Evolutionary conservation across 2,888 invertebrate genomes (phyloP).

Genomic region (Desoria tigrina): DNA sequence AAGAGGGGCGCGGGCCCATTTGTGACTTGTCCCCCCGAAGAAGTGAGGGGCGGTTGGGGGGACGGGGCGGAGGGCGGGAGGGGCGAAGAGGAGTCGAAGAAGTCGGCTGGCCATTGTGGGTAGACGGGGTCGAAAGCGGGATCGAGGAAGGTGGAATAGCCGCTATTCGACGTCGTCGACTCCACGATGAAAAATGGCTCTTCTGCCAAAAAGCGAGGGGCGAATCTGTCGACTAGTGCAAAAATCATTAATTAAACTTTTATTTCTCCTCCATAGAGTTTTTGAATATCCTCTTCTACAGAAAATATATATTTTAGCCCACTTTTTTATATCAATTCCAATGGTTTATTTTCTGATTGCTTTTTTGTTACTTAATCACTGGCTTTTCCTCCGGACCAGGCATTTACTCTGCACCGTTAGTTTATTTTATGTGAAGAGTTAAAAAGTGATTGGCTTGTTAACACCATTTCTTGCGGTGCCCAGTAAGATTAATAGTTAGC

Average conservation of each 20-base stretch:
- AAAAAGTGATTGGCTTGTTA: no score
- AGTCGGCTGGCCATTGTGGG: conserved; percentile 1
- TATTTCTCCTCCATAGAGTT: background rate
- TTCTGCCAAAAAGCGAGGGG: conserved; percentile 54
- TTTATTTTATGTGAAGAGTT: no score
- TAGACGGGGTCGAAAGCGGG: conserved; percentile 23
- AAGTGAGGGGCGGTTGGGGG: background rate
- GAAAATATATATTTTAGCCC: no score
- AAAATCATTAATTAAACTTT: conserved; percentile 37
- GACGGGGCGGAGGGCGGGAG: conserved; percentile 18
- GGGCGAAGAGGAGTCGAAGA: conserved; percentile 17
- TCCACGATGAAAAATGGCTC: conserved; percentile 54
- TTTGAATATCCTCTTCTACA: no score
- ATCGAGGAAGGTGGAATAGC: conserved; percentile 14
- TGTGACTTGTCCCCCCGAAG: background rate
- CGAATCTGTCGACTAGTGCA: conserved; percentile 53
- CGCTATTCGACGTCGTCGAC: conserved; percentile 26
- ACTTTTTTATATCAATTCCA: no score
- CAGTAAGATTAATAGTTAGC: no score
- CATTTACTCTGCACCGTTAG: no score
- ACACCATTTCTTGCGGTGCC: no score
- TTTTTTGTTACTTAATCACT: no score
- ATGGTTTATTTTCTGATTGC: no score
- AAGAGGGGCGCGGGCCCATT: conserved; percentile 44
- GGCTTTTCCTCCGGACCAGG: no score